These are phyloP conservation scores for Desoria tigrina DNA, from an alignment of 2,888 invertebrate species.

Conservation along the genomic window DNA sequence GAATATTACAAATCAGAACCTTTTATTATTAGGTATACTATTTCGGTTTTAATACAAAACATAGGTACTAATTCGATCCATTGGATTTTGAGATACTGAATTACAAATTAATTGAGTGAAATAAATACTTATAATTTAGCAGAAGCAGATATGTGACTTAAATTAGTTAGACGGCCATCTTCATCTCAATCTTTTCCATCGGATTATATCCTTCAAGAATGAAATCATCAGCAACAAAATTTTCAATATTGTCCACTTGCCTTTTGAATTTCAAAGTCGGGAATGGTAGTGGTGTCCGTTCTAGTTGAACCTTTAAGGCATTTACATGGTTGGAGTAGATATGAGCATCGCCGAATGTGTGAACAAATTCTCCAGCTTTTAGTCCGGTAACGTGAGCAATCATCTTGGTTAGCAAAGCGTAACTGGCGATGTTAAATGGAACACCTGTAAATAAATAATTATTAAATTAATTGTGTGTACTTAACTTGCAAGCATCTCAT, in stretches of 20 bases:
- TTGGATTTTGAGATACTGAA: too few species aligned
- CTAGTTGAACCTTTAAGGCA: slow-evolving; percentile 76
- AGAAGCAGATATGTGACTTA: not conserved
- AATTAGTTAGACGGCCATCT: slow-evolving; percentile 75
- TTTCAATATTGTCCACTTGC: slow-evolving; percentile 75
- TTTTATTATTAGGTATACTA: too few species aligned
- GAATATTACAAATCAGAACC: too few species aligned
- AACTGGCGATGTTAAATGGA: slow-evolving; percentile 86
- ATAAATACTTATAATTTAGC: not conserved
- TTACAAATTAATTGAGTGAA: too few species aligned
- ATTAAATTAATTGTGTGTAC: too few species aligned
- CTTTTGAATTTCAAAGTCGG: slow-evolving; percentile 77
- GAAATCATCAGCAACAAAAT: slow-evolving; percentile 83
- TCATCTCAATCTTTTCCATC: slow-evolving; percentile 86
- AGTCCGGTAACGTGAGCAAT: slow-evolving; percentile 91
- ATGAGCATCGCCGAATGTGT: slow-evolving; percentile 93
- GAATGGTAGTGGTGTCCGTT: slow-evolving; percentile 76
- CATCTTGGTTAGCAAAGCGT: slow-evolving; percentile 90
- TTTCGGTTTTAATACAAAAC: too few species aligned
- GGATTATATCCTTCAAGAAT: slow-evolving; percentile 80
- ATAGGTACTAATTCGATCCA: too few species aligned
- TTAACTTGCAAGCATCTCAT: not conserved
- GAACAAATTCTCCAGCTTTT: slow-evolving; percentile 90
- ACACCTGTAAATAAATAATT: slow-evolving; percentile 41
- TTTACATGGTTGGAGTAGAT: slow-evolving; percentile 88